A percentile compares a stretch with the other conserved stretches of the same genome.
Evolutionary conservation across 2,113 vertebrate genomes (phyloP).

Genomic region (Cranoglanis bouderius): DNA sequence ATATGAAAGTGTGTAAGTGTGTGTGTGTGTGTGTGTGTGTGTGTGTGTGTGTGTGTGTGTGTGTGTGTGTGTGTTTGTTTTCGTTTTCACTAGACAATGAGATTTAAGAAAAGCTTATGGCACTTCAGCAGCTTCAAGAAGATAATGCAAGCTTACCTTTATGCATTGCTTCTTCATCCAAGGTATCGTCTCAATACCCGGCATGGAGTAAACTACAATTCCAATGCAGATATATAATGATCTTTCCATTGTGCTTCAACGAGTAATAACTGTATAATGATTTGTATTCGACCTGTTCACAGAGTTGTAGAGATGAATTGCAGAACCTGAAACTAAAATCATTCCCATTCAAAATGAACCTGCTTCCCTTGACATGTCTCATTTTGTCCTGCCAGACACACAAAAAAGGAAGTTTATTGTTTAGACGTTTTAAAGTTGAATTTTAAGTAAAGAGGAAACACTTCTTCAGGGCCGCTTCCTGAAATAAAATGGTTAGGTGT

Average conservation of each 20-base stretch:
- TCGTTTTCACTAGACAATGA: background rate
- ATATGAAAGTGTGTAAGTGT: background rate
- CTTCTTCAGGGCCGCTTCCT: background rate
- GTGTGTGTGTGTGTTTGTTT: background rate
- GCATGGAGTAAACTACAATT: background rate
- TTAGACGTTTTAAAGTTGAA: background rate
- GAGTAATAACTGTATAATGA: background rate
- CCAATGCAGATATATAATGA: background rate
- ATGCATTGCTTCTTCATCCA: slow-evolving; percentile 11
- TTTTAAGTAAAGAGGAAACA: background rate
- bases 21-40: background rate
- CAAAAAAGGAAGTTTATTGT: background rate
- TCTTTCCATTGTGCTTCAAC: slow-evolving; percentile 7
- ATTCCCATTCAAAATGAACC: background rate
- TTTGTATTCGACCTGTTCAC: background rate
- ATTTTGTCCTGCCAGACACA: background rate
- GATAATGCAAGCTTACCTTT: background rate
- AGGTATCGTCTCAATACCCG: background rate
- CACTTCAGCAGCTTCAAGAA: background rate
- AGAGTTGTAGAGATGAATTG: background rate
- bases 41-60: background rate
- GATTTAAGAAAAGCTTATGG: background rate
- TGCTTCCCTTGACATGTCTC: background rate
- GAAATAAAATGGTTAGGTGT: background rate
- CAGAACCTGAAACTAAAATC: slow-evolving; percentile 25